These are phyloP conservation scores for Stegana nigrithorax DNA, from an alignment of 2,888 invertebrate genomes.

Conservation along the genomic window DNA sequence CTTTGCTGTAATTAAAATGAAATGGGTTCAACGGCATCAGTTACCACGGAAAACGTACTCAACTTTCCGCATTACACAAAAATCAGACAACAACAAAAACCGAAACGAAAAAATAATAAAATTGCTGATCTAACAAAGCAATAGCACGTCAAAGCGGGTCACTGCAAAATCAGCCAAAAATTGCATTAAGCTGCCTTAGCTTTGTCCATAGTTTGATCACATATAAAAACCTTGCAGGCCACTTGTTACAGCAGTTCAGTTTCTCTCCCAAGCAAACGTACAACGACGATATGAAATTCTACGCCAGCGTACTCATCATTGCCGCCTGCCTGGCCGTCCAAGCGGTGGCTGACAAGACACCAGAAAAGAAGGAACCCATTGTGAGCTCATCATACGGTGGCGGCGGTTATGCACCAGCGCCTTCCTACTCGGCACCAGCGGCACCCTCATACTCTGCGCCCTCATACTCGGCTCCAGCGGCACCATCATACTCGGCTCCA, in stretches of 20 bases:
- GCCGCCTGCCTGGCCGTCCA: constrained; percentile 39
- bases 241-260: constrained; percentile 36
- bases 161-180: constrained; percentile 15
- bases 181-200: neutral
- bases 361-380: constrained; percentile 40
- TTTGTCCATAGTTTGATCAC: constrained; percentile 67
- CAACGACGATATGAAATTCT: constrained; percentile 39
- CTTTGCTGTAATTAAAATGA: too few species aligned
- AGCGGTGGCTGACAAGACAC: constrained; percentile 28
- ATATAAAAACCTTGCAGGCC: constrained; percentile 40
- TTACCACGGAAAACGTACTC: too few species aligned
- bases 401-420: constrained; percentile 16
- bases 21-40: too few species aligned
- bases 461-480: constrained; percentile 20
- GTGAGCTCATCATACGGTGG: constrained; percentile 49
- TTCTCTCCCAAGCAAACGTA: constrained; percentile 19
- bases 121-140: neutral
- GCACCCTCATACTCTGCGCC: constrained; percentile 25
- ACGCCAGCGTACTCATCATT: constrained; percentile 33
- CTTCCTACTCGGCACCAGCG: constrained; percentile 24
- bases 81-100: neutral
- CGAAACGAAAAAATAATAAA: neutral
- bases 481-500: constrained; percentile 21
- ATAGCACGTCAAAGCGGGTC: constrained; percentile 31
- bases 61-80: too few species aligned